phyloP scores from a whole-genome alignment of 1,140 invertebrate genomes.

The Venustaconcha ellipsiformis region DNA sequence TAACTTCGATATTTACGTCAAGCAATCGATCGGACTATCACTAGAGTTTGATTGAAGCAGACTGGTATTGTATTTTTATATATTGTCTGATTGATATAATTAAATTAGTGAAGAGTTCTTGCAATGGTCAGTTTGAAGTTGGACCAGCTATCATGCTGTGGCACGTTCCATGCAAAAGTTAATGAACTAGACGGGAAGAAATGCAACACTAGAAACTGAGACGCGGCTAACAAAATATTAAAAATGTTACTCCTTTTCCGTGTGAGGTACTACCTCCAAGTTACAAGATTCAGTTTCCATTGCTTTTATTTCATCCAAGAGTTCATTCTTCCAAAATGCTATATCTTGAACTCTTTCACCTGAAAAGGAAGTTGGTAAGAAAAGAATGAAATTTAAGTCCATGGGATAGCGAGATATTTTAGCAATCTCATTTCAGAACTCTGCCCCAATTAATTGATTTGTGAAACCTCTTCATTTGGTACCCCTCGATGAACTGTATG shows the following conservation, averaged over 20 bases:
- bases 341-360: slow-evolving; percentile 91
- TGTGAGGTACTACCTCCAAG: slow-evolving; percentile 51
- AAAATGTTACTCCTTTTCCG: no score
- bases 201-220: slow-evolving; percentile 2
- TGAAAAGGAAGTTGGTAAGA: slow-evolving; percentile 70
- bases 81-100: no score
- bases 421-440: no score
- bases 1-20: no score
- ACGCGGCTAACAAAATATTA: no score
- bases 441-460: no score
- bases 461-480: no score
- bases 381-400: not conserved
- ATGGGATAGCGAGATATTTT: no score
- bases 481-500: no score
- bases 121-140: not conserved
- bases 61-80: no score
- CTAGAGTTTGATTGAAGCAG: no score
- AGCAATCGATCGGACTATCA: no score
- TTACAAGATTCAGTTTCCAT: slow-evolving; percentile 83
- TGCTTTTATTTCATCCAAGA: slow-evolving; percentile 84
- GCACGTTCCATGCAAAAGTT: not conserved
- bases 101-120: not conserved
- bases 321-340: slow-evolving; percentile 92
- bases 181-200: not conserved
- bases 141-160: not conserved